Conservation (phyloP, 2,113 vertebrate genomes). For the Haplotaxodon microlepis region DNA sequence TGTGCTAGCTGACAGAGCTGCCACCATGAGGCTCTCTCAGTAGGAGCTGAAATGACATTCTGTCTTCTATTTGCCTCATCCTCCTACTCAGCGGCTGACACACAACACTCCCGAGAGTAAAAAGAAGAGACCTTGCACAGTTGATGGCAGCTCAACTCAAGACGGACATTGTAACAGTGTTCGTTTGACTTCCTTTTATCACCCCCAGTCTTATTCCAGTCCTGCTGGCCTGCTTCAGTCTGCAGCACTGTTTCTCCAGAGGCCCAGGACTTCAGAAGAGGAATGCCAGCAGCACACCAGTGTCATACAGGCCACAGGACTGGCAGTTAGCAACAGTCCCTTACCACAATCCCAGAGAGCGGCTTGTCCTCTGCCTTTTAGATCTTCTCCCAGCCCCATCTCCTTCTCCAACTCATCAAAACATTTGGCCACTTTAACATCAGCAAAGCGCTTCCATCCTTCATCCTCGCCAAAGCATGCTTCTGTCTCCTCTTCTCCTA, state of each 20-base stretch:
- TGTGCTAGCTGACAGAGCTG: constrained; percentile 45
- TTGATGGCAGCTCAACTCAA: constrained; percentile 66
- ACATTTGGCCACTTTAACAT: constrained; percentile 68
- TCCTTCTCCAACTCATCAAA: constrained; percentile 72
- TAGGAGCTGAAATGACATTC: constrained; percentile 33
- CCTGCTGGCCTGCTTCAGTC: constrained; percentile 80
- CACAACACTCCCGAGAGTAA: constrained; percentile 74
- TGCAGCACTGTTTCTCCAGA: constrained; percentile 80
- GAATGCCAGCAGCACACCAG: constrained; percentile 87
- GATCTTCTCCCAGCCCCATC: constrained; percentile 72
- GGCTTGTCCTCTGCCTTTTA: constrained; percentile 74
- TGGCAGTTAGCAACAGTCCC: constrained; percentile 78
- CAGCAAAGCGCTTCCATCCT: constrained; percentile 75
- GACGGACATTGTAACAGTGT: constrained; percentile 73
- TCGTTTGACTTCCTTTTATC: constrained; percentile 76
- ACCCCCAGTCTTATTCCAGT: constrained; percentile 76
- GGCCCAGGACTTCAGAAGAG: constrained; percentile 80
- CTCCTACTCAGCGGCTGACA: constrained; percentile 78
- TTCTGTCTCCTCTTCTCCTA: constrained; percentile 73
- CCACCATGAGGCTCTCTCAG: constrained; percentile 29
- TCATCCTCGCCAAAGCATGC: constrained; percentile 70
- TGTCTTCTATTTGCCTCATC: constrained; percentile 43
- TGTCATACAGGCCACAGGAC: constrained; percentile 88
- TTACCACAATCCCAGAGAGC: constrained; percentile 78
- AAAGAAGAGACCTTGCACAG: constrained; percentile 70